phyloP scores from a whole-genome alignment of 1,140 invertebrate species.

The Forficula auricularia region DNA sequence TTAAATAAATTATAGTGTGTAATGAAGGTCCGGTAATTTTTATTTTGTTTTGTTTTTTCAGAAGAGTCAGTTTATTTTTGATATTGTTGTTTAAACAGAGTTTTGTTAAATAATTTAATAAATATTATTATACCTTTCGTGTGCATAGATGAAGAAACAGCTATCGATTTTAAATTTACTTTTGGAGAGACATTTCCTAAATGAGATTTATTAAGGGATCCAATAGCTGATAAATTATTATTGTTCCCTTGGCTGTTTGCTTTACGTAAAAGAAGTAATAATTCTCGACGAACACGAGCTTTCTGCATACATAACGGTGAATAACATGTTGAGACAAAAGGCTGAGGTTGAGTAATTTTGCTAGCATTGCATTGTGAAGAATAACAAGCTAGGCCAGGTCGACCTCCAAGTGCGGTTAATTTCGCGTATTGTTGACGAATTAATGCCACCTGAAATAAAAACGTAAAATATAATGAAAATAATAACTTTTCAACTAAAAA shows the following conservation, averaged over 20 bases:
- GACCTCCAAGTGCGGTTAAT: constrained; percentile 30
- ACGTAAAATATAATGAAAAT: too few species aligned
- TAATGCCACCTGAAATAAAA: constrained; percentile 11
- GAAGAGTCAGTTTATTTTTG: too few species aligned
- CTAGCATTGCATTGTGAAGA: constrained; percentile 1
- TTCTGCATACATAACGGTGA: constrained; percentile 58
- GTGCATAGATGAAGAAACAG: too few species aligned
- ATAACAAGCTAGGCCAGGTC: constrained; percentile 3
- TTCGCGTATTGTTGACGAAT: constrained; percentile 43
- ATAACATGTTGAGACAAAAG: constrained; percentile 40
- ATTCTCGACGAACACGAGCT: constrained; percentile 43
- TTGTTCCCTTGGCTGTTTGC: constrained; percentile 26
- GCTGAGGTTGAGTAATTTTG: not conserved
- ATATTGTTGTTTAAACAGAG: too few species aligned
- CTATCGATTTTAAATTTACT: too few species aligned
- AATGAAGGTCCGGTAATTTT: too few species aligned
- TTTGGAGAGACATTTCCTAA: not conserved
- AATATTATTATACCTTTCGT: too few species aligned
- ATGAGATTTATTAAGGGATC: not conserved
- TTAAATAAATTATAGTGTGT: too few species aligned
- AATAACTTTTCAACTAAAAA: too few species aligned
- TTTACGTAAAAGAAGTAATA: constrained; percentile 43
- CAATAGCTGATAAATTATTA: too few species aligned
- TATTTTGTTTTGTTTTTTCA: too few species aligned
- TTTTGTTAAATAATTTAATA: too few species aligned